These are phyloP conservation scores for Zoroaster sp. DNA, from an alignment of 53 echinoderm and acorn worm genomes.

Conservation along the genomic window DNA sequence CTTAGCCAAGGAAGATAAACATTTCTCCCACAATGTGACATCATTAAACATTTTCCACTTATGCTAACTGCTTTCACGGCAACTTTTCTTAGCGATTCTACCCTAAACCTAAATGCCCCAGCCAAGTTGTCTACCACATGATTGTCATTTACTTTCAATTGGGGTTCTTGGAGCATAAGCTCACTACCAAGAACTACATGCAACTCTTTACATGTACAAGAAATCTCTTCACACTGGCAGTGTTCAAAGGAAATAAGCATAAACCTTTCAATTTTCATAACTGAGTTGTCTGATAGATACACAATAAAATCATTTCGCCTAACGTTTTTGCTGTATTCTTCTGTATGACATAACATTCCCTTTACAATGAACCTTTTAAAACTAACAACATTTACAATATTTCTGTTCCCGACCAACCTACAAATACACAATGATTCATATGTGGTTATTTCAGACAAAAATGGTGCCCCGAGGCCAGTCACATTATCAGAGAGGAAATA, in stretches of 20 bases:
- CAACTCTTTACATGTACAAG: not conserved
- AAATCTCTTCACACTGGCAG: not conserved
- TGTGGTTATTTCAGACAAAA: not conserved
- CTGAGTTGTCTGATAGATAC: not conserved
- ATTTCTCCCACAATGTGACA: not conserved
- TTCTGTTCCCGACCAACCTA: not conserved
- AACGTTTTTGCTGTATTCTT: not conserved
- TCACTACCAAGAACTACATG: not conserved
- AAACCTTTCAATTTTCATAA: not conserved
- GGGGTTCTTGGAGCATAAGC: not conserved
- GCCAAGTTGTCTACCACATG: not conserved
- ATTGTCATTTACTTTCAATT: not conserved
- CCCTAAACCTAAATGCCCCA: not conserved
- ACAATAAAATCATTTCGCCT: conserved; percentile 1
- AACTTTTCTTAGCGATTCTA: not conserved
- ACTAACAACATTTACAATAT: not conserved
- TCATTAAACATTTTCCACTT: not conserved
- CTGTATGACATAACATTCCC: not conserved
- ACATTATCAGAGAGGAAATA: not conserved
- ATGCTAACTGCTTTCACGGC: not conserved
- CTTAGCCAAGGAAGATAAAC: conserved; percentile 2
- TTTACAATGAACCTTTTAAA: not conserved
- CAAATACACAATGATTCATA: not conserved
- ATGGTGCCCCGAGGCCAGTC: conserved; percentile 17
- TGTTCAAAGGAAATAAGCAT: not conserved